Evolutionary conservation across 2,888 invertebrate species (phyloP), one percentile per base, ranked within the genome.

Genomic region (Alsophila aescularia): DNA sequence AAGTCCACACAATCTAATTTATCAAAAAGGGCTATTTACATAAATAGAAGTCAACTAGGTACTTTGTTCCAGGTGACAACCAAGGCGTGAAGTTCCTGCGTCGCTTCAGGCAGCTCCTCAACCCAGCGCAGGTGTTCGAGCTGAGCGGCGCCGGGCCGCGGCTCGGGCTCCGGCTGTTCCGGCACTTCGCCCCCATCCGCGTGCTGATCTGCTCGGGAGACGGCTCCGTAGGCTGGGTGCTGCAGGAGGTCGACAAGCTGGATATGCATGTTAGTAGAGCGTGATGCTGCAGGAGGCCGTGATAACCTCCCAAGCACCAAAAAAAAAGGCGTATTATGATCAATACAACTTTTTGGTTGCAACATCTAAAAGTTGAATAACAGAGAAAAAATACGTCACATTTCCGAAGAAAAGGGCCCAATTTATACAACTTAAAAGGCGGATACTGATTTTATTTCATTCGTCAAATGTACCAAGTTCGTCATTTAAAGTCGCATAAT

Each of bases 51-150:
- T 6, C 6, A 21, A 36, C 16, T 9, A 16, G 3, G 8, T 2
- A 13, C n/a, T 39, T 39, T 1, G 9, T 31, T 42, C 16, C 71
- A 94, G 98, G 99, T 71, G 99, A 99, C 93, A 98, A 98, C 92
- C 99, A 99, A 86, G 99, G 99, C 61, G 95, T 98, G 27, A 98
- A 98, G 89, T 98, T 99, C 92, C 93, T 99, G 64, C 93, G 98
- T 48, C 94, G 98, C 63, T 98, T 99, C 91, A 98, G 97, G 84
- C 98, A 98, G 85, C 93, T 99, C 52, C 93, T 99, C 56, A 99
- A 99, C 91, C 99, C 99, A 10, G 98, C 98, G 56, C 99, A 99
- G 92, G 98, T 99, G 57, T 99, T 98, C 85, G 99, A 99, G 92
- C 94, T 99, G 77, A 97, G 98, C 83, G 96, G 78, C 93, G 98